A percentile compares a stretch with the other conserved stretches of the same genome.
Conservation (phyloP, 2,888 invertebrate species). For the Phortica magna region DNA sequence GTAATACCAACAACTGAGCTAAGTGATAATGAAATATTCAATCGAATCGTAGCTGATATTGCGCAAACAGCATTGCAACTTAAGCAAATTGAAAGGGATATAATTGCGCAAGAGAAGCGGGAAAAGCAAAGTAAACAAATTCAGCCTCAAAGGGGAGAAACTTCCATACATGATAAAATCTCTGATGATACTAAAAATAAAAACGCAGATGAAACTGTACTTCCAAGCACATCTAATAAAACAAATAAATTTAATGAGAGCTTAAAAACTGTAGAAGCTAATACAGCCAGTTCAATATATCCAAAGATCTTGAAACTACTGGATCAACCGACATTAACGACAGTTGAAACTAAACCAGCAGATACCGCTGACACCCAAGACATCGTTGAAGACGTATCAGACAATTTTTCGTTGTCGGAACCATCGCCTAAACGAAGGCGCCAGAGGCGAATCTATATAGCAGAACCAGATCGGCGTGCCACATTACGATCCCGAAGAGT, state of each 20-base stretch:
- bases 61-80: constrained; percentile 37
- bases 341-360: neutral
- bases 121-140: constrained; percentile 36
- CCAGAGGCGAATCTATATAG: constrained; percentile 55
- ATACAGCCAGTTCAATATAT: neutral
- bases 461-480: constrained; percentile 51
- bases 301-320: neutral
- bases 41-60: neutral
- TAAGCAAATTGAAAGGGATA: constrained; percentile 29
- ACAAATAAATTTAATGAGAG: neutral
- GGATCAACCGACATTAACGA: neutral
- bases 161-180: neutral
- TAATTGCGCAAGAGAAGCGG: constrained; percentile 46
- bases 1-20: neutral
- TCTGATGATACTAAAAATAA: neutral
- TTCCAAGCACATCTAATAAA: constrained; percentile 3
- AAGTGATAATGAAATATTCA: constrained; percentile 9
- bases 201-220: neutral
- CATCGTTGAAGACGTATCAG: neutral
- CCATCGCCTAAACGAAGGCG: constrained; percentile 48
- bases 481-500: constrained; percentile 55
- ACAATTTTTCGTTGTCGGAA: neutral
- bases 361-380: neutral
- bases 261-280: neutral
- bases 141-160: constrained; percentile 8